Conservation (phyloP, 2,888 invertebrate species). For the Eutolmus rufibarbis region DNA sequence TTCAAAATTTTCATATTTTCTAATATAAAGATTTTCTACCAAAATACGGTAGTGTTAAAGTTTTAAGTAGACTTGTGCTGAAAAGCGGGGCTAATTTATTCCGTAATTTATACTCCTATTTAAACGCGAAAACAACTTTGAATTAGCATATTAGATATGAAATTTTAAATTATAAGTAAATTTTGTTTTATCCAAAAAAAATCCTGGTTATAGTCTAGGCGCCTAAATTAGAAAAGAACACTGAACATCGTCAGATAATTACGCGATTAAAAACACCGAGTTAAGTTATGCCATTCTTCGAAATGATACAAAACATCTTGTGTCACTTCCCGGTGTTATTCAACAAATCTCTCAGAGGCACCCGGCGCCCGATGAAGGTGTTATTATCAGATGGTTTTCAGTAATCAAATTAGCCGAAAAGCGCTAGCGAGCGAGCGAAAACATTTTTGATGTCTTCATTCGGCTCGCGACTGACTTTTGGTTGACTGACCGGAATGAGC, state of each 20-base stretch:
- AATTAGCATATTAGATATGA: too few relatives aligned
- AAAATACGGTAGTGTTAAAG: too few relatives aligned
- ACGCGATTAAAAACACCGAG: not conserved
- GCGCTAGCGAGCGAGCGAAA: not conserved
- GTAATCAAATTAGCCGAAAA: constrained; percentile 3
- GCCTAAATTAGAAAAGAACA: not conserved
- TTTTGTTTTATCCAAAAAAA: not conserved
- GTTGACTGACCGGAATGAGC: constrained; percentile 9
- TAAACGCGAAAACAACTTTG: too few relatives aligned
- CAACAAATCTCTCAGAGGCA: not conserved
- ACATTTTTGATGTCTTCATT: constrained; percentile 1
- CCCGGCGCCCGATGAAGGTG: not conserved
- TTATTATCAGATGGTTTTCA: not conserved
- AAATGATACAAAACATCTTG: not conserved
- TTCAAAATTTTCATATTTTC: too few relatives aligned
- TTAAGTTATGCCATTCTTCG: not conserved
- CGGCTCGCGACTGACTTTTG: not conserved
- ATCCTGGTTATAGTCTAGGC: not conserved
- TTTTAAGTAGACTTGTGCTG: too few relatives aligned
- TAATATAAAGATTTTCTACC: too few relatives aligned
- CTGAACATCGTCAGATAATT: not conserved
- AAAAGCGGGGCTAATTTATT: too few relatives aligned
- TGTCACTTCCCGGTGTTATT: not conserved
- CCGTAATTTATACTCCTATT: too few relatives aligned
- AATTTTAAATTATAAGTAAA: too few relatives aligned